Evolutionary conservation across 1,140 invertebrate genomes (phyloP).

Genomic region (Octopus sinensis): DNA sequence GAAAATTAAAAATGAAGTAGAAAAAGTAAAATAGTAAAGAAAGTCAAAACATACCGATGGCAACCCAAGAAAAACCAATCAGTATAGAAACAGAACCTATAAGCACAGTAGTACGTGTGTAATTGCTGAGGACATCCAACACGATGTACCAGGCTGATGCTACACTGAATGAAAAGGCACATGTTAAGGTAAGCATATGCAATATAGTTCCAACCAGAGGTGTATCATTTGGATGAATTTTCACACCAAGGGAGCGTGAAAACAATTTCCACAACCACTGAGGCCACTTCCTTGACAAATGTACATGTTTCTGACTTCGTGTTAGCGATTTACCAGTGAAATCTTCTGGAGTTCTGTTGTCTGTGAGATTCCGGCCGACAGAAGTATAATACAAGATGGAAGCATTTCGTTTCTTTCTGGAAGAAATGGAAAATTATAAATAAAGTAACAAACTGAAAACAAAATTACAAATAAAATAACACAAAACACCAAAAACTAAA

Average conservation of each 20-base stretch:
- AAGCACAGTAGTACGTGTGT: conserved; percentile 48
- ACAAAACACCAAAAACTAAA: too few relatives aligned
- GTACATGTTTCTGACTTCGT: conserved; percentile 27
- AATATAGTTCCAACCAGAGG: conserved; percentile 45
- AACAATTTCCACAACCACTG: conserved; percentile 39
- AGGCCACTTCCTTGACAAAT: conserved; percentile 35
- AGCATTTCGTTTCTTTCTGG: background rate
- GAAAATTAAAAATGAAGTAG: background rate
- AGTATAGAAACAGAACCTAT: conserved; percentile 48
- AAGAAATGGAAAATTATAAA: background rate
- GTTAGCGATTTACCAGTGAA: background rate
- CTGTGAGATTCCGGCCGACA: background rate
- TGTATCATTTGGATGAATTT: conserved; percentile 27
- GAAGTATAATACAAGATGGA: background rate
- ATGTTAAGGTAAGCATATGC: conserved; percentile 46
- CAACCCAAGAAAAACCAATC: conserved; percentile 50
- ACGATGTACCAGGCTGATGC: conserved; percentile 45
- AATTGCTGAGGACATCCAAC: conserved; percentile 50
- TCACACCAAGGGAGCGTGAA: conserved; percentile 37
- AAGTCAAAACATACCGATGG: conserved; percentile 23
- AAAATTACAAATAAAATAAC: too few relatives aligned
- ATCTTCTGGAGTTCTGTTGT: background rate
- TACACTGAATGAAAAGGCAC: conserved; percentile 37
- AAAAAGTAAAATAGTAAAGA: background rate
- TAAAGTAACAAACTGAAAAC: too few relatives aligned